phyloP scores from a whole-genome alignment of 2,797 vertebrate genomes.

The Myotis planiceps region DNA sequence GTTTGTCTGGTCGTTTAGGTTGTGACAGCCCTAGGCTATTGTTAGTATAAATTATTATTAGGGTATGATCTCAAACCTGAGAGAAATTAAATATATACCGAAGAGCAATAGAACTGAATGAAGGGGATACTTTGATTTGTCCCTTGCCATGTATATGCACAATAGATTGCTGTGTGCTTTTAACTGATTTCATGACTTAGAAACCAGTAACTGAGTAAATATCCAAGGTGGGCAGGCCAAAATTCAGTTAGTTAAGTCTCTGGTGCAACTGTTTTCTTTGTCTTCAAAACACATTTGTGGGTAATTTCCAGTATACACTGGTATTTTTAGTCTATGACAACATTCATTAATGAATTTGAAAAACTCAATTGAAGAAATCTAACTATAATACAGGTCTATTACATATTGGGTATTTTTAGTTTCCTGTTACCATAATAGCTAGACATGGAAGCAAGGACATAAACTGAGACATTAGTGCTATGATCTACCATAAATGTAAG shows the following conservation, averaged over 20 bases:
- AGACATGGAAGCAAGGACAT: not conserved
- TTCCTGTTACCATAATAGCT: constrained; percentile 53
- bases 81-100: not conserved
- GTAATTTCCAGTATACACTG: not conserved
- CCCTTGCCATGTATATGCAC: not conserved
- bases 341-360: constrained; percentile 34
- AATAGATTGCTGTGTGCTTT: not conserved
- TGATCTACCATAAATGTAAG: not conserved
- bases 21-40: too few species aligned
- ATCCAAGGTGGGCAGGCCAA: not conserved
- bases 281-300: not conserved
- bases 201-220: not conserved
- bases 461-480: not conserved
- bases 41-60: not conserved
- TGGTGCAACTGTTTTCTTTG: not conserved
- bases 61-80: not conserved
- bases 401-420: constrained; percentile 32
- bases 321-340: not conserved
- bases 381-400: not conserved
- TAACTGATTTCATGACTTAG: not conserved
- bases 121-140: not conserved
- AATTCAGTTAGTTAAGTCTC: not conserved
- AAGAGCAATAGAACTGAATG: not conserved
- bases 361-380: not conserved
- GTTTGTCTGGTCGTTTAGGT: too few species aligned